Conservation (phyloP, 2,113 vertebrate genomes). For the Triplophysa siluroides region DNA sequence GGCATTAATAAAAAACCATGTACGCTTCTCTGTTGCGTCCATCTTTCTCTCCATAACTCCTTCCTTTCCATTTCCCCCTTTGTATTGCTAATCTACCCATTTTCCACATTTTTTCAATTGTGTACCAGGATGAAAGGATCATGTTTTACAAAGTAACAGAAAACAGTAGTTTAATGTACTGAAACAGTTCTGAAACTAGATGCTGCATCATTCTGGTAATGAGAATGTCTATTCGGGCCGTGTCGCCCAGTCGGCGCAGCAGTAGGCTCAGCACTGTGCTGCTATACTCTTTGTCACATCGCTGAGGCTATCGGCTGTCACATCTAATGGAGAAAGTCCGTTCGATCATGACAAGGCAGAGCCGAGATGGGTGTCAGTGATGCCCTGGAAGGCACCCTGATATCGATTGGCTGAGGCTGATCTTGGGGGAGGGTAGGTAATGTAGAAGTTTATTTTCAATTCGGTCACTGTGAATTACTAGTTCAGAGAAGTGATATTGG, state of each 20-base stretch:
- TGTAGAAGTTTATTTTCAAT: not conserved
- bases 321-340: constrained; percentile 52
- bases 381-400: constrained; percentile 5
- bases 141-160: not conserved
- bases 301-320: constrained; percentile 45
- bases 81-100: not conserved
- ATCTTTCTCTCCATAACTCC: not conserved
- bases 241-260: not conserved
- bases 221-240: not conserved
- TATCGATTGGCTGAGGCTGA: constrained; percentile 29
- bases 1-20: constrained; percentile 28
- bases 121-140: not conserved
- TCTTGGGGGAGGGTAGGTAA: not conserved
- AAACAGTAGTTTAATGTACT: not conserved
- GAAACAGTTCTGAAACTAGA: not conserved
- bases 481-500: not conserved
- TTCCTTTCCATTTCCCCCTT: not conserved
- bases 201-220: constrained; percentile 28
- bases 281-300: not conserved
- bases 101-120: not conserved
- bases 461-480: not conserved
- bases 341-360: constrained; percentile 32
- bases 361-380: constrained; percentile 1
- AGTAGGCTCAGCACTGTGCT: not conserved
- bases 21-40: not conserved